Evolutionary conservation across 2,888 invertebrate species (phyloP), one percentile per base, ranked within the genome.

Genomic region (Mactromeris polynyma): DNA sequence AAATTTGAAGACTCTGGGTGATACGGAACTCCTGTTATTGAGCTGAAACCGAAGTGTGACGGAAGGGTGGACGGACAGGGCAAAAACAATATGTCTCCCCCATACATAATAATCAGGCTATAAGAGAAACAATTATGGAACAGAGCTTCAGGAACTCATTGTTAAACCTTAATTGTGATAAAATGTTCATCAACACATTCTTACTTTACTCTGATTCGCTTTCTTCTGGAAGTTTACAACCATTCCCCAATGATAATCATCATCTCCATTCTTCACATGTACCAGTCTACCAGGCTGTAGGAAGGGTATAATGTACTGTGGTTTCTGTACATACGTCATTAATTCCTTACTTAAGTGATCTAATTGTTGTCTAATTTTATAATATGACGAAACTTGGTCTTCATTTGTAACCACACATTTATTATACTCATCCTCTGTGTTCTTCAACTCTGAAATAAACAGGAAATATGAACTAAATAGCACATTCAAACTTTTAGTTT

Each of bases 161-260:
- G n/a, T n/a, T n/a, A n/a, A n/a, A n/a, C n/a, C n/a, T n/a, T n/a
- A n/a, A n/a, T n/a, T n/a, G n/a, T n/a, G n/a, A n/a, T n/a, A n/a
- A n/a, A n/a, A n/a, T n/a, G n/a, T n/a, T n/a, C n/a, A n/a, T n/a
- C n/a, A 58, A 58, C 7, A 87, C 93, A 97, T n/a, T n/a, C n/a
- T n/a, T 97, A 94, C 97, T 96, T 96, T 95, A 92, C 93, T 94
- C 92, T 96, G 96, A 90, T 95, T 95, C 7, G 96, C 93, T 93
- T 98, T 98, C 94, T 98, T 98, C 95, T 98, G 98, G 96, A 98
- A 99, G 97, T 99, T 99, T 0, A 99, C 98, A 84, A 99, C 98
- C 81, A 99, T 98, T 19, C 99, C 99, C 99, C 99, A 99, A 94
- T 99, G 99, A 96, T 99, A 99, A 93, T 98, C 97, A 54, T 98